phyloP scores from a whole-genome alignment of 1,140 invertebrate genomes.

The Drosophila neocordata region DNA sequence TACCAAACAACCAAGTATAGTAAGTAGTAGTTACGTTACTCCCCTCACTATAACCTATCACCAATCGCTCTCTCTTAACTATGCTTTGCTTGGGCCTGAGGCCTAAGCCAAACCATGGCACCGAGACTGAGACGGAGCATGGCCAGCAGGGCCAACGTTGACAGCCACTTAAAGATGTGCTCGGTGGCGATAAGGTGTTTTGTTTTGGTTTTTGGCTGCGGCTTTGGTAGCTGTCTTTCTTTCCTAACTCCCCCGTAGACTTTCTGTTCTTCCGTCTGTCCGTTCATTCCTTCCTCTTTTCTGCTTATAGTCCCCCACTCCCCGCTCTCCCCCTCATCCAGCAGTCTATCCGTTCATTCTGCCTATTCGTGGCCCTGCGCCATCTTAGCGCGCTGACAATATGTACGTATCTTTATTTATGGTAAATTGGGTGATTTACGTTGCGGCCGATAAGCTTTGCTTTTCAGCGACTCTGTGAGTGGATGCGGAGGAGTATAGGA shows the following conservation, averaged over 20 bases:
- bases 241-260: conserved; percentile 3
- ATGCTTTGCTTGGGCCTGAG: neutral
- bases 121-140: conserved; percentile 1
- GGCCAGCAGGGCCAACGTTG: conserved; percentile 47
- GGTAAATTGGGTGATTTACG: conserved; percentile 82
- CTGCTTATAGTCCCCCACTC: too few species aligned
- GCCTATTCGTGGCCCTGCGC: neutral
- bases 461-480: conserved; percentile 61
- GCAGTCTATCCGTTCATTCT: too few species aligned
- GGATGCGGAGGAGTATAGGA: too few species aligned
- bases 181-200: conserved; percentile 75
- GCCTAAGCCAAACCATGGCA: neutral
- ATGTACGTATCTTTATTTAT: conserved; percentile 81
- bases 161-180: conserved; percentile 81
- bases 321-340: too few species aligned
- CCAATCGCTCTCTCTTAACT: neutral
- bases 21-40: conserved; percentile 31
- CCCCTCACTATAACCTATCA: conserved; percentile 7
- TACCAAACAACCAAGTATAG: conserved; percentile 28
- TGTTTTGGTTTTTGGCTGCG: conserved; percentile 58
- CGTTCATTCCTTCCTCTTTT: neutral
- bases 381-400: conserved; percentile 57
- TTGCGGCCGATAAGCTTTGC: conserved; percentile 78
- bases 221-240: conserved; percentile 9
- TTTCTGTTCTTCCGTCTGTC: neutral